Conservation (phyloP, 2,113 vertebrate genomes). For the Albula glossodonta region DNA sequence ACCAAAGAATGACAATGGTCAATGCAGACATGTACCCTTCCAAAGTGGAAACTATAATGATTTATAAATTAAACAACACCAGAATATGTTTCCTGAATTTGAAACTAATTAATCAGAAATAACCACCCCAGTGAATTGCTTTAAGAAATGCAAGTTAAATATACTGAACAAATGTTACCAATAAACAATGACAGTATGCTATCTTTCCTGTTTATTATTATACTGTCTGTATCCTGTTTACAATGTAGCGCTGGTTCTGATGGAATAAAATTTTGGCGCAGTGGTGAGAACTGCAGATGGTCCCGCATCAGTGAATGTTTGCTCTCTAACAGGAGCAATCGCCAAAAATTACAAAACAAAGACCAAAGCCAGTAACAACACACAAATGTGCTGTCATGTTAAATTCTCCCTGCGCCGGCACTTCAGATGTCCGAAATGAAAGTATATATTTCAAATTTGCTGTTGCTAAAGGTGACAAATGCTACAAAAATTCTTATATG, state of each 20-base stretch:
- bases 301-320: background rate
- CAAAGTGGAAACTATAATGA: no score
- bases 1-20: no score
- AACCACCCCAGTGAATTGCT: no score
- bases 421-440: background rate
- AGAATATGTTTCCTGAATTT: no score
- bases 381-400: background rate
- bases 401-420: background rate
- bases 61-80: no score
- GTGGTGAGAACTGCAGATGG: background rate
- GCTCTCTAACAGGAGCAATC: background rate
- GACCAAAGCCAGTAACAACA: background rate
- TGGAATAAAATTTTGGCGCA: background rate
- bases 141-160: background rate
- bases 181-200: background rate
- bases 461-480: background rate
- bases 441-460: background rate
- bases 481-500: background rate
- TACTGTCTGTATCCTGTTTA: background rate
- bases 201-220: background rate
- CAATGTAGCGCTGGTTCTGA: background rate
- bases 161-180: background rate
- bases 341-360: background rate
- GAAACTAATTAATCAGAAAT: no score
- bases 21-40: no score